Conservation (phyloP, 1,140 invertebrate species). For the Formica exsecta region DNA sequence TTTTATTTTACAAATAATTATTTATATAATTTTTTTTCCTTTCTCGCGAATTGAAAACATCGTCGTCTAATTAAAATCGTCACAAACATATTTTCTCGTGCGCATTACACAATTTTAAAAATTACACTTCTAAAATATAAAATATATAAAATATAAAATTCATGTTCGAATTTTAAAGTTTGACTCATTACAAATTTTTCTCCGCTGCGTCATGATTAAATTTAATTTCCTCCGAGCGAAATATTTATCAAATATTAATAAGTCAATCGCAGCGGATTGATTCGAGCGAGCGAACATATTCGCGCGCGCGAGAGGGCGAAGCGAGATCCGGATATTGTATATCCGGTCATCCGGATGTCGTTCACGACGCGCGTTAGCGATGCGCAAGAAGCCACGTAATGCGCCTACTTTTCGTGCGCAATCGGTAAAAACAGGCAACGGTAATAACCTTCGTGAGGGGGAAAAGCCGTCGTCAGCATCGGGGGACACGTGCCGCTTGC, state of each 20-base stretch:
- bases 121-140: neutral
- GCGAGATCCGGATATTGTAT: slow-evolving; percentile 26
- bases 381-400: slow-evolving; percentile 38
- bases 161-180: neutral
- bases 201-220: neutral
- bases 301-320: neutral
- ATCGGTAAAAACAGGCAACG: slow-evolving; percentile 57
- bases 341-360: slow-evolving; percentile 4
- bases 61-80: neutral
- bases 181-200: neutral
- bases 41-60: neutral
- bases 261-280: slow-evolving; percentile 30
- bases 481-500: slow-evolving; percentile 66
- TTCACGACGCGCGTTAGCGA: neutral
- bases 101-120: neutral
- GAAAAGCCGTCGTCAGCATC: slow-evolving; percentile 35
- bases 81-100: neutral
- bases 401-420: slow-evolving; percentile 15
- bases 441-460: slow-evolving; percentile 39
- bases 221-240: neutral
- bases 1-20: neutral
- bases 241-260: slow-evolving; percentile 34
- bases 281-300: neutral
- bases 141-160: neutral
- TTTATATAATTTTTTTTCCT: neutral